Percentiles rank a stretch among this genome's conserved stretches.
Evolutionary conservation across 2,797 vertebrate species (phyloP).

Genomic region (Dryobates pubescens): DNA sequence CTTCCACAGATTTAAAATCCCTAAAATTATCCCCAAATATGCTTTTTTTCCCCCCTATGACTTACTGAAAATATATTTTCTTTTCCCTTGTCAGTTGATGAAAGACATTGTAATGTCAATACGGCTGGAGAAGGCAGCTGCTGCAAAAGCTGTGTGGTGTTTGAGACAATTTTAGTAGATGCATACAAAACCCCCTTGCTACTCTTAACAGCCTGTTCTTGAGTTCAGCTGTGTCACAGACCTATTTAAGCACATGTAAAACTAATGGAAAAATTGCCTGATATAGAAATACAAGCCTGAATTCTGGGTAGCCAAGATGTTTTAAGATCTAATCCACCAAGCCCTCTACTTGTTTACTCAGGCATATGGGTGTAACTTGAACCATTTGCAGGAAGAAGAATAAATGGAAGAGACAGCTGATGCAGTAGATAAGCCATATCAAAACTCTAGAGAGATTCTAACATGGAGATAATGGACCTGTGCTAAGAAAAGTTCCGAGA

Average conservation of each 20-base stretch:
- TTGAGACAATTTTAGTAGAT: background rate
- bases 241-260: background rate
- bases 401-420: background rate
- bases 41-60: rapidly evolving
- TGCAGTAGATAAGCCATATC: background rate
- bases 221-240: background rate
- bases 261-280: background rate
- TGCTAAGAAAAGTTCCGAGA: background rate
- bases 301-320: background rate
- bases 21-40: background rate
- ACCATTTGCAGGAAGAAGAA: background rate
- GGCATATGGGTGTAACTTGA: background rate
- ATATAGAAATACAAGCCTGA: background rate
- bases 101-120: background rate
- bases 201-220: background rate
- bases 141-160: background rate
- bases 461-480: background rate
- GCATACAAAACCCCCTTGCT: rapidly evolving
- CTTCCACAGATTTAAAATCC: background rate
- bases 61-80: background rate
- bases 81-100: background rate
- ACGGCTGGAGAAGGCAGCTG: background rate
- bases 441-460: background rate
- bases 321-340: background rate
- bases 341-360: background rate